phyloP scores from a whole-genome alignment of 2,113 vertebrate genomes.

The Labrus mixtus region DNA sequence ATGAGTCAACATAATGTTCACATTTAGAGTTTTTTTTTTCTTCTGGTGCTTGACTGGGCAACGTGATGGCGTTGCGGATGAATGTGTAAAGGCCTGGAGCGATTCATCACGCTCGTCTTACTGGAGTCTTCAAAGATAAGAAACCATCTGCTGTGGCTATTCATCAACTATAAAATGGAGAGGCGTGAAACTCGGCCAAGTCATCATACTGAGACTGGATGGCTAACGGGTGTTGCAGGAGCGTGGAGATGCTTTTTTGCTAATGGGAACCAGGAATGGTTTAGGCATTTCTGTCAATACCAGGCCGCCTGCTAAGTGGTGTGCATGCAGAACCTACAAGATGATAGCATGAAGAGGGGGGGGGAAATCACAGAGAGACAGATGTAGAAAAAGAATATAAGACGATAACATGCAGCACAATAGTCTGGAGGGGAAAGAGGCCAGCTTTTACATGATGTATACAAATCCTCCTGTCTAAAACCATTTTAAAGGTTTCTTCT shows the following conservation, averaged over 20 bases:
- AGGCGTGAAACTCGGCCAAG: slow-evolving; percentile 87
- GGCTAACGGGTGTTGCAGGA: slow-evolving; percentile 87
- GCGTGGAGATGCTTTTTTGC: slow-evolving; percentile 83
- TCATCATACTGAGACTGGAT: slow-evolving; percentile 82
- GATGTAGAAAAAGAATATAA: slow-evolving; percentile 36
- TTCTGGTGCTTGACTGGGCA: slow-evolving; percentile 18
- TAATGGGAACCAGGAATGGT: slow-evolving; percentile 87
- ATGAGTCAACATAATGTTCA: slow-evolving; percentile 75
- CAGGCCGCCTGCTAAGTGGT: slow-evolving; percentile 59
- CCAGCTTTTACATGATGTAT: slow-evolving; percentile 4
- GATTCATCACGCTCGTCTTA: slow-evolving; percentile 91
- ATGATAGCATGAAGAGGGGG: slow-evolving; percentile 16
- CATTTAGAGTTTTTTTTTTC: slow-evolving; percentile 79
- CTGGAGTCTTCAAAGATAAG: slow-evolving; percentile 94
- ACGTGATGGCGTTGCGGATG: slow-evolving; percentile 28
- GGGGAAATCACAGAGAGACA: slow-evolving; percentile 21
- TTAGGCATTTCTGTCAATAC: slow-evolving; percentile 57
- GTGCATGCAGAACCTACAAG: slow-evolving; percentile 29
- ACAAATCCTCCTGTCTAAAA: slow-evolving; percentile 4
- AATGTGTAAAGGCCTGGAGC: slow-evolving; percentile 81
- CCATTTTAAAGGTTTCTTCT: background rate
- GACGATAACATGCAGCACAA: background rate
- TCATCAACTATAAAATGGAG: slow-evolving; percentile 91
- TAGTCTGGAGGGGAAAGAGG: background rate
- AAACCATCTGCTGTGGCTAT: slow-evolving; percentile 93